Percentiles rank a stretch among this genome's conserved stretches.
Conservation (phyloP, 2,888 invertebrate genomes). For the Scrobipalpa atriplicella region DNA sequence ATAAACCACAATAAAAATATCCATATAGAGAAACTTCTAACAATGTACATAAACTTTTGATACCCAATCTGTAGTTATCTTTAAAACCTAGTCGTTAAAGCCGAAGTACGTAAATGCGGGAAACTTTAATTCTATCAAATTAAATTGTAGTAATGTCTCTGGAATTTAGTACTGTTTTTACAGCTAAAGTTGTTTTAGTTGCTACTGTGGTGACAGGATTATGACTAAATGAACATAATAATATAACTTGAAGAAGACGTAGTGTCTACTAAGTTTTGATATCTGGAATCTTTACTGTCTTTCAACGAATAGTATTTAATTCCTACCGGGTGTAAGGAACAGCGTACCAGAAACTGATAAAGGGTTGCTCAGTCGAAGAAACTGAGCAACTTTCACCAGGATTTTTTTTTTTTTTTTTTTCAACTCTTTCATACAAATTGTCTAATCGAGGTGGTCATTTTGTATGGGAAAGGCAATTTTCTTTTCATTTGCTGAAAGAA, state of each 20-base stretch:
- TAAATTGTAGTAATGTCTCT: slow-evolving; percentile 17
- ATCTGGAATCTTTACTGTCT: too few species aligned
- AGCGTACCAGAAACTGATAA: too few species aligned
- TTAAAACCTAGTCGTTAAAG: slow-evolving; percentile 9
- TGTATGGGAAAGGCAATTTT: too few species aligned
- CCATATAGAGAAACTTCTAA: background rate
- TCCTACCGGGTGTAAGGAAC: too few species aligned
- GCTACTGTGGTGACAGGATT: slow-evolving; percentile 12
- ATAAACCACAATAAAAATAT: background rate
- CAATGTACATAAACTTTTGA: slow-evolving; percentile 6
- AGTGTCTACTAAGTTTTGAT: too few species aligned
- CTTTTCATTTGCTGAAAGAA: too few species aligned
- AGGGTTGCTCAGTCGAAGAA: too few species aligned
- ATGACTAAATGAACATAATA: slow-evolving; percentile 8
- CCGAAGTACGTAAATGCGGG: background rate
- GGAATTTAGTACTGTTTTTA: background rate
- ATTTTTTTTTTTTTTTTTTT: too few species aligned
- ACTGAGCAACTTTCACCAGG: too few species aligned
- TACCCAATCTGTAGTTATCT: background rate
- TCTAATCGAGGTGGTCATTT: too few species aligned
- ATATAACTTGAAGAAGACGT: background rate
- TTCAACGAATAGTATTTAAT: too few species aligned
- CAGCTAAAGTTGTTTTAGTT: background rate
- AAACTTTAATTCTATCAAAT: slow-evolving; percentile 13
- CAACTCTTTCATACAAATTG: too few species aligned